Evolutionary conservation across 92 coral and sea anemone genomes (phyloP), one percentile per base, ranked within the genome.

Genomic region (Zoanthus sociatus): DNA sequence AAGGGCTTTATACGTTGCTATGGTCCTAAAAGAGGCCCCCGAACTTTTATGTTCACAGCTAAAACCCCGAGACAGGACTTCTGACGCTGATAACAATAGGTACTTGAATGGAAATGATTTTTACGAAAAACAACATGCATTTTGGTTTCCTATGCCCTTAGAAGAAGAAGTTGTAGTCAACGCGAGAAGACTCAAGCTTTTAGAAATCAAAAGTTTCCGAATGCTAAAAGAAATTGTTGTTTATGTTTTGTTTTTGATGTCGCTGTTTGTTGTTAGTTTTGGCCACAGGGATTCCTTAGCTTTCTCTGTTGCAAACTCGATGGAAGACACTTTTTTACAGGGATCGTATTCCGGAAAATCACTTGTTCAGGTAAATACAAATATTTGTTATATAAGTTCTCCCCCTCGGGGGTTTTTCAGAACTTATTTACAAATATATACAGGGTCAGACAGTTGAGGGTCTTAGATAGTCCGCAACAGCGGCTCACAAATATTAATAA

Each of bases 231-330:
- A 97, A 71, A 90, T 97, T 32, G 86, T 92, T 5, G 51, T 90
- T 47, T 96, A 97, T 71, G 84, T 97, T 21, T 82, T 97, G 17
- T 97, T 95, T 77, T 77, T 92, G 48, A 71, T 91, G 21, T 87
- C 98, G 3, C 84, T 95, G 78, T 91, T 88, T 45, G 74, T 92
- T 55, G 96, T 95, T 10, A 95, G 97, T 33, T 97, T 92, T 63
- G 94, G 95, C 13, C 98, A 97, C 58, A 94, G 98, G 16, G 99
- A 97, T 89, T 90, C 98, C 32, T 82, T 94, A 71, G 93, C 98
- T 10, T 92, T 90, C 71, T 73, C 85, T 10, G 84, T 97, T 66
- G 95, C 93, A 20, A 94, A 90, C 63, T 79, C 87, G 47, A 77
- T 94, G 32, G 93, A 89, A 83, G 91, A 93, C 45, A 89, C 98